Percentiles rank a stretch among this genome's conserved stretches.
phyloP scores from a whole-genome alignment of 1,140 invertebrate genomes.

The Drosophila parabipectinata region DNA sequence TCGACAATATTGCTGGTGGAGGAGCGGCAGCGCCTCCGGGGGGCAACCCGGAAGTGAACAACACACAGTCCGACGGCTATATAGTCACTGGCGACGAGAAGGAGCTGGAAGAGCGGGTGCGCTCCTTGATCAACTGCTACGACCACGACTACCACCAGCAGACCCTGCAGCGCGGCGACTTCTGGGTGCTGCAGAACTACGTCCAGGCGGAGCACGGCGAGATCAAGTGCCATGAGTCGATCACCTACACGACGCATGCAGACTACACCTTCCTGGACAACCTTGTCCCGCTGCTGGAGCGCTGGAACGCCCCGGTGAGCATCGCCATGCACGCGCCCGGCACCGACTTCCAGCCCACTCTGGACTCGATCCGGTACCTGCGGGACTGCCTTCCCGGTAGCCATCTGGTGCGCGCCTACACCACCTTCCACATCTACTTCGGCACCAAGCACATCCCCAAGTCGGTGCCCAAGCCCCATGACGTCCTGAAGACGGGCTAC shows the following conservation, averaged over 20 bases:
- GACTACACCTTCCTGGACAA: conserved; percentile 96
- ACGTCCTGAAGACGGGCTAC: conserved; percentile 86
- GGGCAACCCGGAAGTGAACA: conserved; percentile 55
- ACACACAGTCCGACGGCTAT: conserved; percentile 68
- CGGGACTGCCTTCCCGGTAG: conserved; percentile 87
- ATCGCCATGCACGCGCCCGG: conserved; percentile 91
- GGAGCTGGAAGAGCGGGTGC: conserved; percentile 76
- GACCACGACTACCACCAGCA: conserved; percentile 87
- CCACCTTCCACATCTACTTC: conserved; percentile 95
- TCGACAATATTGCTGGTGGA: conserved; percentile 62
- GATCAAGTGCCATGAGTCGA: conserved; percentile 90
- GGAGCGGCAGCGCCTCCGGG: conserved; percentile 7
- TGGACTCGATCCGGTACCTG: conserved; percentile 89
- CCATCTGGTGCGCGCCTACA: conserved; percentile 89
- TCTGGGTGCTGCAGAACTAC: conserved; percentile 96
- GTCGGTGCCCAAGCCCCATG: conserved; percentile 87
- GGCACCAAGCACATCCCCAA: conserved; percentile 93
- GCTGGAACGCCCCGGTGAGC: conserved; percentile 89
- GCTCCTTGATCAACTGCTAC: conserved; percentile 86
- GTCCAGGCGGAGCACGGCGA: conserved; percentile 87
- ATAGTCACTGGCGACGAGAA: conserved; percentile 79
- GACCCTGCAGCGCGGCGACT: conserved; percentile 92
- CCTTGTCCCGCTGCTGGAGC: conserved; percentile 91
- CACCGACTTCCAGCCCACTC: conserved; percentile 87
- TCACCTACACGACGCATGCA: conserved; percentile 96